Conservation (phyloP, 2,888 invertebrate genomes). For the Callinectes sapidus region DNA sequence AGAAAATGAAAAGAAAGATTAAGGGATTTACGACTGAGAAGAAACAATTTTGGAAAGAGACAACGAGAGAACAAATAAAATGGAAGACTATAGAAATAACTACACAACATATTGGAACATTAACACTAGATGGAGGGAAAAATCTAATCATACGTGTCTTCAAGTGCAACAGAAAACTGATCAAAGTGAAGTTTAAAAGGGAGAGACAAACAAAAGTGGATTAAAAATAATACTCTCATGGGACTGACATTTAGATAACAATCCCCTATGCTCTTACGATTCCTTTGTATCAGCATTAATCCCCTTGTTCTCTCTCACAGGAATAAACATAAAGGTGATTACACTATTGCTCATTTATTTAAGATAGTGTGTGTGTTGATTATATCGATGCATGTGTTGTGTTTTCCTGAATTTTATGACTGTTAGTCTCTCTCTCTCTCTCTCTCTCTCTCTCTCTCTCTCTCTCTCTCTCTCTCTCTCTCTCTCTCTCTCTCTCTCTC, state of each 20-base stretch:
- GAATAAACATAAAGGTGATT: not conserved
- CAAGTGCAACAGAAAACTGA: not conserved
- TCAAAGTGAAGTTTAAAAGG: not conserved
- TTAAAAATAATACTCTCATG: not conserved
- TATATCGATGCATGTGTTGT: not conserved
- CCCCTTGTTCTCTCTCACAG: not conserved
- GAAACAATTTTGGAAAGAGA: not conserved
- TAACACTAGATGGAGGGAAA: not conserved
- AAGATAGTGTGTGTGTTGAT: not conserved
- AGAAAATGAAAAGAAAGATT: not conserved
- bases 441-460: constrained; percentile 10
- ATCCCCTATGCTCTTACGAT: not conserved
- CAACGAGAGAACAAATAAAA: not conserved
- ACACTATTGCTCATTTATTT: not conserved
- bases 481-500: too few relatives aligned
- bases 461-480: too few relatives aligned
- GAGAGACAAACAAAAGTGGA: not conserved
- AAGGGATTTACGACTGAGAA: not conserved
- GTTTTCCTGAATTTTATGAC: not conserved
- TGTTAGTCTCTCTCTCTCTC: not conserved
- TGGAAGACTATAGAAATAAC: not conserved
- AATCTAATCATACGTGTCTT: not conserved
- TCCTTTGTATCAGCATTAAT: not conserved
- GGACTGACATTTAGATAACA: not conserved
- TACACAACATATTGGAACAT: not conserved